Base-by-base conservation (phyloP, 2,888 invertebrate species). In the Eupithecia abbreviata region DNA sequence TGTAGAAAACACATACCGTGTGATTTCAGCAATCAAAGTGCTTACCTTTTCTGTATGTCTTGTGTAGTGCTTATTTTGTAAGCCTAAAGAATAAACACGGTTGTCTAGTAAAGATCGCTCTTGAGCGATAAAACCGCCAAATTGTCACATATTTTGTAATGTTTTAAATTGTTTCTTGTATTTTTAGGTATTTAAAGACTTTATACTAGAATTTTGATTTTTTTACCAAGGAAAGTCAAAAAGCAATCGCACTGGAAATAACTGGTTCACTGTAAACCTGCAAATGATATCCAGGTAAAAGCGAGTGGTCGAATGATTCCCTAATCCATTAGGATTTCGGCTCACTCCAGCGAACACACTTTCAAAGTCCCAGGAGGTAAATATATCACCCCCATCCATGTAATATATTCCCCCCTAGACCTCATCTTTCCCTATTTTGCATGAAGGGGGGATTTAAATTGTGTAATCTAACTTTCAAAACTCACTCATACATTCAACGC, bases 361-460 rank as follows among this genome's bases (percentile, higher is more conserved):
- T 92, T 90, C 90, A 89, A 92, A 93, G 90, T 92, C 92, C 92
- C 93, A 89, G 86, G 93, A 93, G 93, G 94, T 93, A 94, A 94
- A 94, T 94, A 94, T 94, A 92, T 92, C 91, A 93, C 90, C 88
- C 86, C 88, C 85, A 87, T 84, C 86, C 86, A 84, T 90, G 90
- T 94, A 93, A 94, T 94, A 89, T 94, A 94, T 93, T 93, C 93
- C 86, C 92, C 86, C 91, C 90, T 88, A 93, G 89, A 92, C 94
- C 94, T 94, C 94, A 94, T 93, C 94, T 93, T 93, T 93, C 92
- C 94, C 94, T 94, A 92, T 94, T 95, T 95, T 94, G 94, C 95
- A 95, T 95, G 92, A 93, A 92, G 93, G 93, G 93, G 91, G 93
- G 94, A 94, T 94, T 95, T 95, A 95, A 95, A 95, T 95, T 94